phyloP scores from a whole-genome alignment of 2,113 vertebrate species.

The Xenus cinereus region DNA sequence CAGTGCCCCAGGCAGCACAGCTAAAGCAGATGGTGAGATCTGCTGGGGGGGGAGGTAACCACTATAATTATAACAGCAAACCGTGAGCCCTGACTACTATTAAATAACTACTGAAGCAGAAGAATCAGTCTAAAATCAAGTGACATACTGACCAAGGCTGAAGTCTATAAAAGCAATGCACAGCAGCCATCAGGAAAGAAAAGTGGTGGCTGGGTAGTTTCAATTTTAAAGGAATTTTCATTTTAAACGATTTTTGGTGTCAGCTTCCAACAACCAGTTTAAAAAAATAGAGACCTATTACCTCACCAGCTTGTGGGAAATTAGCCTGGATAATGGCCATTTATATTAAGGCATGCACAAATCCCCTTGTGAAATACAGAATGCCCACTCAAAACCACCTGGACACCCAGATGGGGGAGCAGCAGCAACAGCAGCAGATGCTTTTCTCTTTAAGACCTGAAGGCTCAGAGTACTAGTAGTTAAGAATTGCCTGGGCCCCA shows the following conservation, averaged over 20 bases:
- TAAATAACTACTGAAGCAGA: background rate
- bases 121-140: background rate
- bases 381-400: background rate
- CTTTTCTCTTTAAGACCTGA: background rate
- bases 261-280: background rate
- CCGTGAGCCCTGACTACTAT: background rate
- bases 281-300: background rate
- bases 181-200: background rate
- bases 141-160: background rate
- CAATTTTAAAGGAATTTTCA: too few relatives aligned
- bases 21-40: constrained; percentile 12
- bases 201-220: background rate
- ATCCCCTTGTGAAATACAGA: background rate
- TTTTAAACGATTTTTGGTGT: background rate
- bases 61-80: background rate
- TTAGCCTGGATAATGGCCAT: background rate
- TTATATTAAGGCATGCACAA: background rate
- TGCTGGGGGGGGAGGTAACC: background rate
- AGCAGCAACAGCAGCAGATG: background rate
- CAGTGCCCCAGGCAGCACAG: background rate
- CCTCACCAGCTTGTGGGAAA: background rate
- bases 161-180: background rate
- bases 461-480: background rate
- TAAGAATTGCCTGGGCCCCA: accelerated
- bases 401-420: accelerated